Base-by-base conservation (phyloP, 2,888 invertebrate species). In the Lycia hirtaria region DNA sequence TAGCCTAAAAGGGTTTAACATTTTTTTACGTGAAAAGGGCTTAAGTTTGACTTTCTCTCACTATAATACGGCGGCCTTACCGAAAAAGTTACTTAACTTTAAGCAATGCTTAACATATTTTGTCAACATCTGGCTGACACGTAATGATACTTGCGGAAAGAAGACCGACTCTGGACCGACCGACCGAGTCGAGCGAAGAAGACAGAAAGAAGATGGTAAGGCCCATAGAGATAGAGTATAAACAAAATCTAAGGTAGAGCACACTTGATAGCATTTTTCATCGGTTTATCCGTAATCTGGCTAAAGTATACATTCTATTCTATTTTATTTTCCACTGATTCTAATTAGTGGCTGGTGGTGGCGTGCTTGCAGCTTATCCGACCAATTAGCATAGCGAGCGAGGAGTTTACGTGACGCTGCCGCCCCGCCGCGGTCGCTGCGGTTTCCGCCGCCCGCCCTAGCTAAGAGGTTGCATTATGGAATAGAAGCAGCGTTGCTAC, bases 381-480 rank as follows among this genome's bases (percentile, higher is more conserved):
- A 64, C 79, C 77, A 83, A 85, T 85, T 85, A 85, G 83, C 81
- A 83, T 85, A 78, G 81, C 77, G 77, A 84, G 81, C 78, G 78
- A 79, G 78, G 73, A 75, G 76, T 74, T 80, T 71, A 68, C 73
- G 67, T 55, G 65, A 35, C 22, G 44, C 33, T 44, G n/a, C 14
- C 47, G 33, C 7, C 14, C 10, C 37, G 19, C 20, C 30, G 68
- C 64, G 69, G 74, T 72, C 68, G 60, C 63, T 69, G 77, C 63
- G 77, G 81, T 78, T 82, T 74, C 66, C 69, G 75, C 76, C 71
- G 71, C 71, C 76, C 71, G 71, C 71, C 74, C 71, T 73, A 68
- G 77, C 78, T 80, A 63, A 67, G 67, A 60, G 68, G 69, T 71
- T 80, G 76, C 76, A 79, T 83, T 80, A 75, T 78, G 68, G 69